Conservation (phyloP, 1,140 invertebrate species). For the Episyrphus balteatus region DNA sequence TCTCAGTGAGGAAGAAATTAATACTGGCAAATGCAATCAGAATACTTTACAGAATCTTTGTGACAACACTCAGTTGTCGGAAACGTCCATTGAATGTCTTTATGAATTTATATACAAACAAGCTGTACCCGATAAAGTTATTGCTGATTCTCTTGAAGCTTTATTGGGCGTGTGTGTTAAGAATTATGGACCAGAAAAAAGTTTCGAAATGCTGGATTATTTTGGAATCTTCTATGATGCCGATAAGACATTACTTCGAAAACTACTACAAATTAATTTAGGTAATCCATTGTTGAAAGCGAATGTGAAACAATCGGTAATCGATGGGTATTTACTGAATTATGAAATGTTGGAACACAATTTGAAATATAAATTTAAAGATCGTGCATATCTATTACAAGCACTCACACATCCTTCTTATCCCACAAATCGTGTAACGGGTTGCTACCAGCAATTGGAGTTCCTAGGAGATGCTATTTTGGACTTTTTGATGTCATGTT, state of each 20-base stretch:
- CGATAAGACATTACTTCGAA: conserved; percentile 27
- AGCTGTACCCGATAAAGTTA: conserved; percentile 23
- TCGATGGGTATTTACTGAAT: conserved; percentile 41
- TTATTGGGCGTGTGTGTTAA: conserved; percentile 67
- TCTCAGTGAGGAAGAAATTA: conserved; percentile 9
- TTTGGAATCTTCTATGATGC: conserved; percentile 47
- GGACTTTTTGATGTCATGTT: conserved; percentile 82
- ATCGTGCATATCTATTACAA: conserved; percentile 56
- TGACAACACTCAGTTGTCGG: background rate
- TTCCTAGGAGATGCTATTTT: conserved; percentile 93
- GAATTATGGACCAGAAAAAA: conserved; percentile 42
- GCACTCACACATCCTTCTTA: conserved; percentile 90
- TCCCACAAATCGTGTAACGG: conserved; percentile 69
- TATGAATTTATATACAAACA: conserved; percentile 6
- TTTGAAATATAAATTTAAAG: conserved; percentile 54
- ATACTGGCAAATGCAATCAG: conserved; percentile 1
- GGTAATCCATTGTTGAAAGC: conserved; percentile 30
- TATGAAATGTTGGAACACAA: conserved; percentile 45
- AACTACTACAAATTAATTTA: conserved; percentile 27
- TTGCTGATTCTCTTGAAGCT: conserved; percentile 77
- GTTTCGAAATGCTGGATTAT: conserved; percentile 59
- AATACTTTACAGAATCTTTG: background rate
- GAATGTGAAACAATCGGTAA: conserved; percentile 20
- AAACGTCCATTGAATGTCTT: conserved; percentile 1
- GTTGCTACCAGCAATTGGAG: conserved; percentile 88